Evolutionary conservation across 2,797 vertebrate species (phyloP).

Genomic region (Jordanella pulchra): DNA sequence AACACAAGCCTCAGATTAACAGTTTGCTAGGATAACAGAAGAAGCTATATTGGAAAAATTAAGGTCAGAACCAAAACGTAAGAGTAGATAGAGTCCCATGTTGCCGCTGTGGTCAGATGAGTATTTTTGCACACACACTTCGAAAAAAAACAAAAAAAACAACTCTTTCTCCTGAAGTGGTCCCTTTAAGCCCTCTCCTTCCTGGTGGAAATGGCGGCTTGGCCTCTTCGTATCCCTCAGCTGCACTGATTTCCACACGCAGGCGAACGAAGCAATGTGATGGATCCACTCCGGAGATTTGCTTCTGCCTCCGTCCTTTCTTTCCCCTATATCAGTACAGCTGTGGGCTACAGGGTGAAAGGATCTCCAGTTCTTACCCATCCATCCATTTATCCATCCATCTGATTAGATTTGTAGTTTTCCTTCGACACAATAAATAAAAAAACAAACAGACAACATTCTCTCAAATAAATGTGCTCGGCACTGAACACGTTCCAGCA

Average conservation of each 20-base stretch:
- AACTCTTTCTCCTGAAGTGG: slow-evolving; percentile 47
- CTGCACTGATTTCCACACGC: slow-evolving; percentile 47
- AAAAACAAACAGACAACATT: slow-evolving; percentile 2
- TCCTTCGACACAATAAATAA: slow-evolving; percentile 23
- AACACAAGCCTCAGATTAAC: slow-evolving; percentile 67
- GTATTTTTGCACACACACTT: slow-evolving; percentile 82
- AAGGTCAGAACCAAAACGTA: slow-evolving; percentile 69
- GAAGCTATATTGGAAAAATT: slow-evolving; percentile 75
- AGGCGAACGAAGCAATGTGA: slow-evolving; percentile 67
- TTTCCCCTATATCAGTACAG: slow-evolving; percentile 40
- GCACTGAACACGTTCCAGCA: slow-evolving; percentile 38
- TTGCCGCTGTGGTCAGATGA: slow-evolving; percentile 74
- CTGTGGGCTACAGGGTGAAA: slow-evolving; percentile 35
- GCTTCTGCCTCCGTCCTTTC: slow-evolving; percentile 45
- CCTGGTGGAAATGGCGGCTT: background rate
- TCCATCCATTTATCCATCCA: slow-evolving; percentile 30
- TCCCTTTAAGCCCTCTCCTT: slow-evolving; percentile 17
- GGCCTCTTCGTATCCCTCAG: slow-evolving; percentile 31
- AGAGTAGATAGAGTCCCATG: slow-evolving; percentile 59
- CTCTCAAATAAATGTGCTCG: slow-evolving; percentile 10
- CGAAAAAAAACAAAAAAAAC: slow-evolving; percentile 66
- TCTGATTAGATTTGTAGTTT: slow-evolving; percentile 31
- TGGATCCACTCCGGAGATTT: slow-evolving; percentile 76
- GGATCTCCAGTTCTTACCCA: slow-evolving; percentile 24
- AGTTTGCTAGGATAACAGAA: slow-evolving; percentile 64